Evolutionary conservation across 1,140 invertebrate species (phyloP).

Genomic region (Pachyrhynchus sulphureomaculatus): DNA sequence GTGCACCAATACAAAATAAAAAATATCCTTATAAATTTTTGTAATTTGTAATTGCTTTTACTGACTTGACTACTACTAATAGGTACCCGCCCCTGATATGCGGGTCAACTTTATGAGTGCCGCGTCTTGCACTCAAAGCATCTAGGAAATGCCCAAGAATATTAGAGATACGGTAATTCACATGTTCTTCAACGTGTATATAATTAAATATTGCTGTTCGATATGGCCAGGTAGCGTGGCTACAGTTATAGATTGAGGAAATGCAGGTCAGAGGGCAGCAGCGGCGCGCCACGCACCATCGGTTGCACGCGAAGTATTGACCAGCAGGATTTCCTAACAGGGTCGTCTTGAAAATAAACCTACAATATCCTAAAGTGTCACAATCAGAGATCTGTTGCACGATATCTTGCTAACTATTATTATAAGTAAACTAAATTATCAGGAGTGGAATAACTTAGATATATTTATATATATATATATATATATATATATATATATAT

Average conservation of each 20-base stretch:
- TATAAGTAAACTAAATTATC: no score
- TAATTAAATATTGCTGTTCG: constrained; percentile 43
- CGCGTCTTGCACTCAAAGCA: constrained; percentile 11
- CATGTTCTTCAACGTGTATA: constrained; percentile 40
- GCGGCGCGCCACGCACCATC: constrained; percentile 39
- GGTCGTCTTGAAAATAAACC: constrained; percentile 2
- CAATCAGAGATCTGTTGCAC: no score
- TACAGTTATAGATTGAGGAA: constrained; percentile 44
- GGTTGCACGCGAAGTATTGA: constrained; percentile 32
- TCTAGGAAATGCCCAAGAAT: constrained; percentile 33
- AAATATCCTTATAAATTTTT: no score
- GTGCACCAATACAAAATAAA: no score
- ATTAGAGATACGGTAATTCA: constrained; percentile 44
- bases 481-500: no score
- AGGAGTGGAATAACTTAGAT: no score
- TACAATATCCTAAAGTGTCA: no score
- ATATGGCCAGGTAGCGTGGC: constrained; percentile 44
- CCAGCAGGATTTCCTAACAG: constrained; percentile 4
- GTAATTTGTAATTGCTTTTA: neutral
- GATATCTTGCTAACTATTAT: no score
- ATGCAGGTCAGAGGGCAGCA: constrained; percentile 40
- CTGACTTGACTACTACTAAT: neutral
- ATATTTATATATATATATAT: no score
- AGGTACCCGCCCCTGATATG: constrained; percentile 13
- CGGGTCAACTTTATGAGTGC: constrained; percentile 19